Percentiles rank a stretch among this genome's conserved stretches.
Conservation (phyloP, 2,113 vertebrate species). For the Microtus montanus region DNA sequence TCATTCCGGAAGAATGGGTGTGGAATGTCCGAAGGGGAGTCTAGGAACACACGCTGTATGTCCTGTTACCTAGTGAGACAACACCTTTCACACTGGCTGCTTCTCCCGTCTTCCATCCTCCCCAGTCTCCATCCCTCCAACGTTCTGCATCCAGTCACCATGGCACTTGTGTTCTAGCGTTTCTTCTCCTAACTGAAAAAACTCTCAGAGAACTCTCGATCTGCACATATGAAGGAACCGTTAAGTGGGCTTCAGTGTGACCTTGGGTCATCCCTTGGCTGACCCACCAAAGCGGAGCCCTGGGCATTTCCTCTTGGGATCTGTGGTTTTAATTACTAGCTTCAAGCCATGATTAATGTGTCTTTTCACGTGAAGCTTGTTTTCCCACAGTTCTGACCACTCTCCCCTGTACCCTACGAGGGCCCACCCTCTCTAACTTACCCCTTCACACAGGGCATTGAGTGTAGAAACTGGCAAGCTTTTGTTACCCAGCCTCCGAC, state of each 20-base stretch:
- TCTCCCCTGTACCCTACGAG: background rate
- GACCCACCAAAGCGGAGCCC: background rate
- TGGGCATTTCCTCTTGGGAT: background rate
- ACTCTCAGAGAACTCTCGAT: background rate
- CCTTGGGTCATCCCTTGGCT: background rate
- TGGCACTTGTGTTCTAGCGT: background rate
- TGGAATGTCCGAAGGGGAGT: background rate
- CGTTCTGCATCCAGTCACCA: background rate
- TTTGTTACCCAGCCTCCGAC: background rate
- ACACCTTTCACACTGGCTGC: background rate
- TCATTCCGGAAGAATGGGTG: background rate
- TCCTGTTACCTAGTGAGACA: background rate
- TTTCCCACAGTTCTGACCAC: background rate
- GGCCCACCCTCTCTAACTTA: background rate
- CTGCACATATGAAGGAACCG: background rate
- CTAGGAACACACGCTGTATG: background rate
- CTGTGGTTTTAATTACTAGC: background rate
- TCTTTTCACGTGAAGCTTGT: background rate
- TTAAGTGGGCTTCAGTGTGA: background rate
- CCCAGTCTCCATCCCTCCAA: no score
- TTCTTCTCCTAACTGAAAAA: background rate
- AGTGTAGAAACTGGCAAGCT: background rate
- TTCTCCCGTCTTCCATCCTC: no score
- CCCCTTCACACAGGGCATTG: background rate
- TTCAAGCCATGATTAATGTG: rapidly evolving